These are phyloP conservation scores for Heliopora coerulea DNA, from an alignment of 92 coral and sea anemone genomes.

Conservation along the genomic window DNA sequence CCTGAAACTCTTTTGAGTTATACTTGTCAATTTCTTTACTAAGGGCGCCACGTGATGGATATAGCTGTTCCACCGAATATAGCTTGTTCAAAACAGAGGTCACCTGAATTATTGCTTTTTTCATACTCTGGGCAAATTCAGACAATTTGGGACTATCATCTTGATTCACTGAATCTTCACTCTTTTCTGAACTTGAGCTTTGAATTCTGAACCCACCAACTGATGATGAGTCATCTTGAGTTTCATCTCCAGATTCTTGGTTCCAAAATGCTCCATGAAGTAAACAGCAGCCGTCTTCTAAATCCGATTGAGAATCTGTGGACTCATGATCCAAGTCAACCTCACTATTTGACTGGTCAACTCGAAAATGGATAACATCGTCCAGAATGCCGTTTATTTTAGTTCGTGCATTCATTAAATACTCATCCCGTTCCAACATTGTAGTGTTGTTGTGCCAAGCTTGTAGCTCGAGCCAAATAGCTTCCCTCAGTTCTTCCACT, in stretches of 20 bases:
- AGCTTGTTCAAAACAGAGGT: constrained; percentile 60
- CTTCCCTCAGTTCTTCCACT: constrained; percentile 66
- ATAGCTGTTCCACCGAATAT: constrained; percentile 74
- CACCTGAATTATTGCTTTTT: constrained; percentile 65
- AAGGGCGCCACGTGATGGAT: constrained; percentile 74
- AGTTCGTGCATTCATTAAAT: constrained; percentile 69
- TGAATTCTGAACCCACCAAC: neutral
- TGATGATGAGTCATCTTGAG: neutral
- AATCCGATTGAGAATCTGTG: constrained; percentile 3
- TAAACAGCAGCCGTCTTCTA: constrained; percentile 19
- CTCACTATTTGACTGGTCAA: constrained; percentile 24
- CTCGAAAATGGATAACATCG: constrained; percentile 71
- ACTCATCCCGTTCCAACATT: constrained; percentile 80
- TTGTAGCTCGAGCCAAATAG: constrained; percentile 88
- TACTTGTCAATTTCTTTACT: constrained; percentile 73
- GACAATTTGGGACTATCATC: constrained; percentile 22
- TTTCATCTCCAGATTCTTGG: neutral
- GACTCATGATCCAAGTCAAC: neutral
- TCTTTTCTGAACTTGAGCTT: constrained; percentile 9
- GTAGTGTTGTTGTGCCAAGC: constrained; percentile 88
- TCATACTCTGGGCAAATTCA: constrained; percentile 34
- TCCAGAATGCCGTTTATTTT: constrained; percentile 71
- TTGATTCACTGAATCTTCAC: neutral
- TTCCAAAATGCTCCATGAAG: neutral
- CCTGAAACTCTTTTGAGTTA: constrained; percentile 55